A percentile compares a stretch with the other conserved stretches of the same genome.
phyloP scores from a whole-genome alignment of 1,140 invertebrate genomes.

The Meloidogyne hapla region DNA sequence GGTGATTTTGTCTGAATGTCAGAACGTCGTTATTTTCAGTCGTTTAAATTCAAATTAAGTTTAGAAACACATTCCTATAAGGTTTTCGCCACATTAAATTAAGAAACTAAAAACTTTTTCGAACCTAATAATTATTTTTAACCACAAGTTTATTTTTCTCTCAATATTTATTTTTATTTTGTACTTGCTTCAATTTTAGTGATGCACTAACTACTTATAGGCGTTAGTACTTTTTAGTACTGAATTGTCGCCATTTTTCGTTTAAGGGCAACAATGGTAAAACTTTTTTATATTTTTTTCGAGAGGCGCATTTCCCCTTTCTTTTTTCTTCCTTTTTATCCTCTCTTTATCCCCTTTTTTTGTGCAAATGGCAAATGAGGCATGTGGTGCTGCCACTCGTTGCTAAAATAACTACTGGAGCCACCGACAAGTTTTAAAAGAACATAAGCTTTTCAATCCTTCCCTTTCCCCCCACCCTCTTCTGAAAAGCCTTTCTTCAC shows the following conservation, averaged over 20 bases:
- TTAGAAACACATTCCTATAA: too few species aligned
- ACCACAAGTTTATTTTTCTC: too few species aligned
- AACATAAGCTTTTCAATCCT: background rate
- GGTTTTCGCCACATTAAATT: too few species aligned
- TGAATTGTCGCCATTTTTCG: background rate
- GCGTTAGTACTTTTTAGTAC: background rate
- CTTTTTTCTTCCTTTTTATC: background rate
- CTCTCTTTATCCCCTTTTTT: background rate
- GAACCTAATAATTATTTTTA: too few species aligned
- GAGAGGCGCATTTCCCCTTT: conserved; percentile 1
- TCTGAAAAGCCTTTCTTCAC: background rate
- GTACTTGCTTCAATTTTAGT: too few species aligned
- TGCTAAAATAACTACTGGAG: background rate
- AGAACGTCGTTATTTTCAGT: too few species aligned
- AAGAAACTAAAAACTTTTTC: too few species aligned
- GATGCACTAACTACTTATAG: too few species aligned
- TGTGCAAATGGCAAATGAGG: conserved; percentile 2
- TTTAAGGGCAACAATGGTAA: conserved; percentile 1
- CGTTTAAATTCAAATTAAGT: too few species aligned
- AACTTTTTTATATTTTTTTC: background rate
- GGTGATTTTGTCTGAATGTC: too few species aligned
- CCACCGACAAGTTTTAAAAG: background rate
- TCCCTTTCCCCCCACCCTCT: background rate
- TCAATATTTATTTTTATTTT: too few species aligned
- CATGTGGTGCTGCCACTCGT: background rate